phyloP scores from a whole-genome alignment of 2,797 vertebrate genomes.

The Cygnus olor region DNA sequence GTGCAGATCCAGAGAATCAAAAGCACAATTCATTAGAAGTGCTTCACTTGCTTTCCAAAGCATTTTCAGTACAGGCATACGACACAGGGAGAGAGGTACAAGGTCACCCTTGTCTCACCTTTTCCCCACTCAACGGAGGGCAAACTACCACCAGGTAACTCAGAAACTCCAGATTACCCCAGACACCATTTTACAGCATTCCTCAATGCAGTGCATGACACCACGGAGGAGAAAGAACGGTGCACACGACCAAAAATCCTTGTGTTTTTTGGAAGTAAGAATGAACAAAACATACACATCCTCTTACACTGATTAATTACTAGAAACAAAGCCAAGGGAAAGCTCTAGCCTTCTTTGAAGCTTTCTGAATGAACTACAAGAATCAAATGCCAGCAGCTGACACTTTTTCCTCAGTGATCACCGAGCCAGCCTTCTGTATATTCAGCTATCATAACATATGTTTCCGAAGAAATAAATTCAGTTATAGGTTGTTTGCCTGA shows the following conservation, averaged over 20 bases:
- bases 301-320: neutral
- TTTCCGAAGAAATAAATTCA: neutral
- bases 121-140: slow-evolving; percentile 13
- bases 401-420: neutral
- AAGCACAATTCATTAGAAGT: slow-evolving; percentile 71
- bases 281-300: neutral
- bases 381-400: neutral
- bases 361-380: slow-evolving; percentile 8
- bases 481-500: neutral
- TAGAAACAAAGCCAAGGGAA: neutral
- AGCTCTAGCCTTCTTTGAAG: neutral
- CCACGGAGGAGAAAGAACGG: neutral
- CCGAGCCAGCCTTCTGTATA: slow-evolving; percentile 11
- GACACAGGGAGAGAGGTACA: neutral
- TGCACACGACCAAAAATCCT: neutral
- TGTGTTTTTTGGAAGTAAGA: neutral
- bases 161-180: slow-evolving; percentile 24
- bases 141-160: slow-evolving; percentile 47
- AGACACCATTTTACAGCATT: slow-evolving; percentile 10
- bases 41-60: slow-evolving; percentile 69
- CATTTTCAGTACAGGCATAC: slow-evolving; percentile 4
- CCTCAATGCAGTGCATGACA: neutral
- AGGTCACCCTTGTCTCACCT: slow-evolving; percentile 31
- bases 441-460: neutral
- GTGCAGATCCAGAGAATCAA: slow-evolving; percentile 71